These are phyloP conservation scores for Eupeodes latifasciatus DNA, from an alignment of 2,888 invertebrate genomes.

Conservation along the genomic window DNA sequence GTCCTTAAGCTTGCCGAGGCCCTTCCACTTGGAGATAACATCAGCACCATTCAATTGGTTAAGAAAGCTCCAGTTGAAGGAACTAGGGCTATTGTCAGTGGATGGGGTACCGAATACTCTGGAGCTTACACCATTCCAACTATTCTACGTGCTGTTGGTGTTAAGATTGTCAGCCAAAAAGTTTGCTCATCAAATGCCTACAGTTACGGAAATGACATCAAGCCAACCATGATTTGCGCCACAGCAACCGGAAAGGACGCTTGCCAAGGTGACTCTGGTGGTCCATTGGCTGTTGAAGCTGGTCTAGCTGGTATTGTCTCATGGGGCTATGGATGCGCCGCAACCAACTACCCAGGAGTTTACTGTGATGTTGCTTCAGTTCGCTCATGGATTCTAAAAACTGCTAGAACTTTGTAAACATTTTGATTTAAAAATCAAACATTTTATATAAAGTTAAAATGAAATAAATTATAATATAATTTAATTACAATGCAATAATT, in stretches of 20 bases:
- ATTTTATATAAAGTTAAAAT: background rate
- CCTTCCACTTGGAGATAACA: slow-evolving; percentile 82
- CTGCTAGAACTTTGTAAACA: slow-evolving; percentile 59
- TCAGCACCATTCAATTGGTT: slow-evolving; percentile 84
- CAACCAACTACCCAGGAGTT: slow-evolving; percentile 79
- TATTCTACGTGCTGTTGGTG: background rate
- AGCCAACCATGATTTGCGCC: slow-evolving; percentile 18
- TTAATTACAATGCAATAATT: too few species aligned
- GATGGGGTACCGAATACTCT: slow-evolving; percentile 78
- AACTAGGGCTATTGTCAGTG: slow-evolving; percentile 76
- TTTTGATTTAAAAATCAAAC: background rate
- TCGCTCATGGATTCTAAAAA: slow-evolving; percentile 71
- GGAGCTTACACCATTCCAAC: slow-evolving; percentile 70
- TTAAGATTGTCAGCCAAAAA: background rate
- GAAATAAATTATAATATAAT: too few species aligned
- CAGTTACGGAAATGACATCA: slow-evolving; percentile 7
- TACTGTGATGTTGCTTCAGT: slow-evolving; percentile 78
- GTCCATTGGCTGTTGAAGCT: slow-evolving; percentile 63
- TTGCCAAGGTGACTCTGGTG: slow-evolving; percentile 78
- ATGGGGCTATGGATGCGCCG: slow-evolving; percentile 80
- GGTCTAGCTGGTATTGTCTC: slow-evolving; percentile 80
- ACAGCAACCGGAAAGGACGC: background rate
- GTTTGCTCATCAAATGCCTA: background rate
- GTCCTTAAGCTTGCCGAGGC: slow-evolving; percentile 84
- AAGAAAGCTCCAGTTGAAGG: slow-evolving; percentile 77